A percentile compares a stretch with the other conserved stretches of the same genome.
phyloP scores from a whole-genome alignment of 2,888 invertebrate species.

The Homarus gammarus region DNA sequence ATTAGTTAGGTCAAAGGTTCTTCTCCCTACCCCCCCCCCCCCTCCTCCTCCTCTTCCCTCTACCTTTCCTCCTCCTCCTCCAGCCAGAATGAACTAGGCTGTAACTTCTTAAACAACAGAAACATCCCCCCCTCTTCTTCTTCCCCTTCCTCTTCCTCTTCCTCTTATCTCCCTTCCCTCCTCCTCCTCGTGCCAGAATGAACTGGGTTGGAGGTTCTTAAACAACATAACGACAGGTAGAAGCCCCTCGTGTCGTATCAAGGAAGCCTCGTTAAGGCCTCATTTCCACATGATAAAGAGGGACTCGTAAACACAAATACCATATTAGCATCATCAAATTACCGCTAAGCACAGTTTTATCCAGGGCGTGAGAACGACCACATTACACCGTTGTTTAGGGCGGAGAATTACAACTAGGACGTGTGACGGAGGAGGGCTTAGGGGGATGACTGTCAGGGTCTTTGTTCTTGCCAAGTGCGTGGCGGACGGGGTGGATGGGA shows the following conservation, averaged over 20 bases:
- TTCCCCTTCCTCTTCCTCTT: no score
- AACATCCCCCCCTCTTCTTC: not conserved
- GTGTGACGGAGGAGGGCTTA: no score
- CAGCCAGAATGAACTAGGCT: not conserved
- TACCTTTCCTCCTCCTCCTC: not conserved
- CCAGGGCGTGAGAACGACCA: constrained; percentile 10
- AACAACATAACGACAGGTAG: not conserved
- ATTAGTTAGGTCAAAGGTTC: no score
- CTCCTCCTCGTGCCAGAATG: not conserved
- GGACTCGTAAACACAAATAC: constrained; percentile 34
- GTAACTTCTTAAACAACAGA: not conserved
- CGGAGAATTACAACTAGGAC: no score
- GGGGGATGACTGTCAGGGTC: no score
- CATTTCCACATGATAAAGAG: constrained; percentile 44
- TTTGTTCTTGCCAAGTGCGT: no score
- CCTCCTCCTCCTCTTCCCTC: no score
- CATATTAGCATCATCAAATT: constrained; percentile 52
- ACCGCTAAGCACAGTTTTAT: constrained; percentile 31
- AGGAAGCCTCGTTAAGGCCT: constrained; percentile 12
- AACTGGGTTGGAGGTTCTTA: not conserved
- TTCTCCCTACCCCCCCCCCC: no score
- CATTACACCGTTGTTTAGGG: not conserved
- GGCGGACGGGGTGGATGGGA: no score
- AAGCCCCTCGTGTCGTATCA: not conserved
- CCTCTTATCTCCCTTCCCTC: not conserved